Evolutionary conservation across 30 jellyfish, hydroid and myxozoan genomes (phyloP).

Genomic region (Sanderia malayensis): DNA sequence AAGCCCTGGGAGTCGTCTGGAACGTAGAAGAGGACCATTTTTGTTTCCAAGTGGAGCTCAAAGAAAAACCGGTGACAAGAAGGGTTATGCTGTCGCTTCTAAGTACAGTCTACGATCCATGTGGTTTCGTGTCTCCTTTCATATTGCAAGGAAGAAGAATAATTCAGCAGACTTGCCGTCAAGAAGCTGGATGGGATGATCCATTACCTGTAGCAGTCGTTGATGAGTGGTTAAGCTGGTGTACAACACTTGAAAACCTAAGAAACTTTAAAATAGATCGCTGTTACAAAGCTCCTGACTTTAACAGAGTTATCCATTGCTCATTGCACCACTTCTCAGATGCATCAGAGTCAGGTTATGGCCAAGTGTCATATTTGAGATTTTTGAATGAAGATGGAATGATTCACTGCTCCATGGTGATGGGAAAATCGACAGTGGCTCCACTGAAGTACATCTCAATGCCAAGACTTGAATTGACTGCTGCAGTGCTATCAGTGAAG

Average conservation of each 20-base stretch:
- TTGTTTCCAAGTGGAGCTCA: background rate
- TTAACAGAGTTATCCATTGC: constrained; percentile 3
- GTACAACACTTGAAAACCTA: background rate
- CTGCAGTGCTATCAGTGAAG: constrained; percentile 21
- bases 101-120: constrained; percentile 28
- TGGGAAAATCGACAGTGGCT: constrained; percentile 35
- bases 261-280: constrained; percentile 7
- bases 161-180: constrained; percentile 1
- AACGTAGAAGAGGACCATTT: background rate
- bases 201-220: constrained; percentile 9
- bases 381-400: constrained; percentile 1
- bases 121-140: constrained; percentile 18
- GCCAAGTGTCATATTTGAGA: background rate
- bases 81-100: constrained; percentile 33
- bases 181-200: background rate
- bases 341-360: constrained; percentile 27
- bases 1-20: constrained; percentile 24
- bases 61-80: constrained; percentile 21
- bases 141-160: constrained; percentile 12
- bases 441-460: constrained; percentile 22
- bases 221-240: constrained; percentile 23
- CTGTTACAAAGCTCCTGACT: constrained; percentile 12
- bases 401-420: constrained; percentile 14
- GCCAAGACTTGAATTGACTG: constrained; percentile 34
- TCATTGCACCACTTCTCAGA: constrained; percentile 20